These are phyloP conservation scores for Accipiter cooperii DNA, from an alignment of 2,113 vertebrate species.

Conservation along the genomic window DNA sequence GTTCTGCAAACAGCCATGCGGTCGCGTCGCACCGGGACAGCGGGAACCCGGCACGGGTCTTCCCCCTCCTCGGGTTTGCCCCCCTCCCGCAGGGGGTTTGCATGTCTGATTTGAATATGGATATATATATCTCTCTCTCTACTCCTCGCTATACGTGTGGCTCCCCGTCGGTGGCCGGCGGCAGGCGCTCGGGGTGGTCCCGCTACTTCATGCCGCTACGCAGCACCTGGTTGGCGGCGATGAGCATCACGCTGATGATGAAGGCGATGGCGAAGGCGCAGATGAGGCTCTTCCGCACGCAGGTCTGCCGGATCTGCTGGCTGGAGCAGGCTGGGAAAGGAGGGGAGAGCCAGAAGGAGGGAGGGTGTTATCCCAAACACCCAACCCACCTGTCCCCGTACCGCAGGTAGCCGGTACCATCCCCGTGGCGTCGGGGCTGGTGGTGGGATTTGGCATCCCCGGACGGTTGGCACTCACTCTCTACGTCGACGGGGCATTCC, in stretches of 20 bases:
- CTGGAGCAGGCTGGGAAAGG: constrained; percentile 82
- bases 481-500: constrained; percentile 93
- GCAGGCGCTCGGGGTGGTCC: background rate
- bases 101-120: background rate
- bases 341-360: background rate
- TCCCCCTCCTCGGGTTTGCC: background rate
- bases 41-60: background rate
- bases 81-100: background rate
- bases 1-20: background rate
- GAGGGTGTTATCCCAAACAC: background rate
- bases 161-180: background rate
- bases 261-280: constrained; percentile 97
- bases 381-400: rapidly evolving
- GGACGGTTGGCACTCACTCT: constrained; percentile 78
- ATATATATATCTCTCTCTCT: background rate
- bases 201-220: constrained; percentile 93
- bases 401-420: rapidly evolving
- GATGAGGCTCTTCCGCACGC: constrained; percentile 94
- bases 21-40: background rate
- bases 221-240: constrained; percentile 96
- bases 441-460: background rate
- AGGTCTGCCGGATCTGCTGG: constrained; percentile 97
- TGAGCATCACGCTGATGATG: constrained; percentile 98
- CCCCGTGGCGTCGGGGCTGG: rapidly evolving
- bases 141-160: background rate